Evolutionary conservation across 1,140 invertebrate species (phyloP).

Genomic region (Brachionus asplanchnoidis): DNA sequence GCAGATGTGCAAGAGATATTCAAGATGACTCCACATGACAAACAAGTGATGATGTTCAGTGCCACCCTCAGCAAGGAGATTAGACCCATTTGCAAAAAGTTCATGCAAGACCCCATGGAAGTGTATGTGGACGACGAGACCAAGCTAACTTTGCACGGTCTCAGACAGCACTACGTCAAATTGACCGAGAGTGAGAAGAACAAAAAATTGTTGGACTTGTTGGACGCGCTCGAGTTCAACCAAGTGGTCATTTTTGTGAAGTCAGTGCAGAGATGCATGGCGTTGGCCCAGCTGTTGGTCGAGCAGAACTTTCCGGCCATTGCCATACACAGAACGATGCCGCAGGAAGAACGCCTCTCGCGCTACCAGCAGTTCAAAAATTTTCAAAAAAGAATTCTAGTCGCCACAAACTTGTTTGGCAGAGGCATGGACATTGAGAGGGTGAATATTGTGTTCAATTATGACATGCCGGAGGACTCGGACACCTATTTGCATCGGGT

Average conservation of each 20-base stretch:
- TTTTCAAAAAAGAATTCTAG: conserved; percentile 95
- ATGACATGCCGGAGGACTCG: conserved; percentile 99
- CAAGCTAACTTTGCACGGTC: conserved; percentile 93
- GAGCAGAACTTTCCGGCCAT: conserved; percentile 99
- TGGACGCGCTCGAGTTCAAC: conserved; percentile 98
- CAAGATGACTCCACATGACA: conserved; percentile 90
- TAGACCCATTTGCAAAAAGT: conserved; percentile 97
- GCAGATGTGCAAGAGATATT: conserved; percentile 99
- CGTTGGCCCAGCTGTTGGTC: conserved; percentile 84
- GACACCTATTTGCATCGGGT: conserved; percentile 97
- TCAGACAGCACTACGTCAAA: conserved; percentile 99
- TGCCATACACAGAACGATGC: conserved; percentile 96
- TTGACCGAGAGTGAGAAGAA: conserved; percentile 99
- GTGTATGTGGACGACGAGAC: conserved; percentile 99
- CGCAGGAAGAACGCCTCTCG: conserved; percentile 84
- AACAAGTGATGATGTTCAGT: conserved; percentile 99
- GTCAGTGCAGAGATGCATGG: conserved; percentile 95
- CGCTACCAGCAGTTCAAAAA: conserved; percentile 99
- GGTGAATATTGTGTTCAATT: conserved; percentile 99
- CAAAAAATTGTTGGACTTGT: conserved; percentile 93
- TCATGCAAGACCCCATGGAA: conserved; percentile 99
- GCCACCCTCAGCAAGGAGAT: conserved; percentile 98
- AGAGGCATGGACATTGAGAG: conserved; percentile 68
- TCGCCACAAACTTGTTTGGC: conserved; percentile 97
- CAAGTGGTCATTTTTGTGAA: conserved; percentile 96